phyloP scores from a whole-genome alignment of 2,797 vertebrate genomes.

The Lophius americanus region DNA sequence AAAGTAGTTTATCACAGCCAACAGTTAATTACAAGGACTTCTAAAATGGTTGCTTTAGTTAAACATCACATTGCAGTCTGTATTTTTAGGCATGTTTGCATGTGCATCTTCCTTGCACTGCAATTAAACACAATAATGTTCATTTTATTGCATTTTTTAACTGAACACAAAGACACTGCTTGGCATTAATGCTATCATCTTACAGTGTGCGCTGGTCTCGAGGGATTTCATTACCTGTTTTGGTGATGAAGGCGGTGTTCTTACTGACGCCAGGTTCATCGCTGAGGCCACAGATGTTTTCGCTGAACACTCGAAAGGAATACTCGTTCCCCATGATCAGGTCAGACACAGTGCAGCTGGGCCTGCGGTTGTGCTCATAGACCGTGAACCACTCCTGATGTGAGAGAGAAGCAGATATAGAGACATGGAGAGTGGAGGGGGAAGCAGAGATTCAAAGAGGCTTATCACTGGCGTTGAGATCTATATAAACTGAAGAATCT shows the following conservation, averaged over 20 bases:
- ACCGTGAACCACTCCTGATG: constrained; percentile 91
- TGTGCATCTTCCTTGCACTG: background rate
- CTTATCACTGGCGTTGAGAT: constrained; percentile 22
- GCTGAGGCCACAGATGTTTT: constrained; percentile 91
- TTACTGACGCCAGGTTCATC: constrained; percentile 83
- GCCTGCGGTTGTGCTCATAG: constrained; percentile 87
- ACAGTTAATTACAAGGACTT: constrained; percentile 8
- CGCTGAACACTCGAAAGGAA: constrained; percentile 86
- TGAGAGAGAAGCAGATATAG: constrained; percentile 7
- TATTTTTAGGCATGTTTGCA: background rate
- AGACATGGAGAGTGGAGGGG: background rate
- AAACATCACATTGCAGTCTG: constrained; percentile 1
- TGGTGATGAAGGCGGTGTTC: constrained; percentile 88
- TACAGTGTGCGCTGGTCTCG: constrained; percentile 7
- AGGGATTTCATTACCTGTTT: constrained; percentile 80
- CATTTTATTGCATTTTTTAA: background rate
- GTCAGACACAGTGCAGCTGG: constrained; percentile 88
- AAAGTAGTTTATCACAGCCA: constrained; percentile 25
- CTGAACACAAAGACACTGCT: constrained; percentile 11
- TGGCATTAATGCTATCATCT: constrained; percentile 5
- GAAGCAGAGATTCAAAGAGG: constrained; percentile 35
- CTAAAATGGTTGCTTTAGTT: background rate
- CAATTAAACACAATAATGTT: background rate
- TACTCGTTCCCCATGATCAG: constrained; percentile 93
- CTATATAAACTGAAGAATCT: constrained; percentile 23